These are phyloP conservation scores for Dasysyrphus tricinctus DNA, from an alignment of 2,888 invertebrate genomes.

Conservation along the genomic window DNA sequence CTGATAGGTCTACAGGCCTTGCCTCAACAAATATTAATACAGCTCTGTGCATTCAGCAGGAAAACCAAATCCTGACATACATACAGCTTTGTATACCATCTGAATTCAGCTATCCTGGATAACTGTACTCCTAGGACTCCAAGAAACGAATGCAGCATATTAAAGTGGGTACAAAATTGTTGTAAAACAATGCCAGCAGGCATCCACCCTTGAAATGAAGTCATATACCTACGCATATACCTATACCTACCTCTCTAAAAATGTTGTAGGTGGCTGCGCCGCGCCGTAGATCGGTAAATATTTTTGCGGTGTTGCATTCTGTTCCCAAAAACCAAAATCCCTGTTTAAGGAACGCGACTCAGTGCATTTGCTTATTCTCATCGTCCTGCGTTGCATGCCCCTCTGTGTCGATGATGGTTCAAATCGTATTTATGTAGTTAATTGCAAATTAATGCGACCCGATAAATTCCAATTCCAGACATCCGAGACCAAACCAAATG, in stretches of 20 bases:
- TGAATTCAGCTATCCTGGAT: conserved; percentile 59
- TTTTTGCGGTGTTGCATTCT: conserved; percentile 35
- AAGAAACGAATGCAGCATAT: conserved; percentile 7
- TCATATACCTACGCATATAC: not conserved
- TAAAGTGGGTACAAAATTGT: conserved; percentile 16
- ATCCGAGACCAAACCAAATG: conserved; percentile 56
- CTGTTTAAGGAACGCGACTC: conserved; percentile 37
- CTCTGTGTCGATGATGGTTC: conserved; percentile 38
- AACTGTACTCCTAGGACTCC: conserved; percentile 56
- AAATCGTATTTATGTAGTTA: conserved; percentile 72
- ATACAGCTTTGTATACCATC: conserved; percentile 34
- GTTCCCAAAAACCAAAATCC: conserved; percentile 41
- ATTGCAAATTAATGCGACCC: conserved; percentile 73
- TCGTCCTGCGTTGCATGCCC: not conserved
- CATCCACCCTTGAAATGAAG: conserved; percentile 3
- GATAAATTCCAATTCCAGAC: conserved; percentile 67
- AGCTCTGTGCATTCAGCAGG: not conserved
- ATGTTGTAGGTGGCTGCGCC: conserved; percentile 42
- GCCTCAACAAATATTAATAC: not conserved
- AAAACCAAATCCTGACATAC: conserved; percentile 38
- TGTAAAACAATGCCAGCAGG: conserved; percentile 42
- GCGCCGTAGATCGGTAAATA: conserved; percentile 38
- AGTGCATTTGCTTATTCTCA: conserved; percentile 17
- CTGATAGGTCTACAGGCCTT: not conserved
- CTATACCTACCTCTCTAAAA: too few relatives aligned